These are phyloP conservation scores for Takifugu bimaculatus DNA, from an alignment of 2,113 vertebrate species.

Conservation along the genomic window DNA sequence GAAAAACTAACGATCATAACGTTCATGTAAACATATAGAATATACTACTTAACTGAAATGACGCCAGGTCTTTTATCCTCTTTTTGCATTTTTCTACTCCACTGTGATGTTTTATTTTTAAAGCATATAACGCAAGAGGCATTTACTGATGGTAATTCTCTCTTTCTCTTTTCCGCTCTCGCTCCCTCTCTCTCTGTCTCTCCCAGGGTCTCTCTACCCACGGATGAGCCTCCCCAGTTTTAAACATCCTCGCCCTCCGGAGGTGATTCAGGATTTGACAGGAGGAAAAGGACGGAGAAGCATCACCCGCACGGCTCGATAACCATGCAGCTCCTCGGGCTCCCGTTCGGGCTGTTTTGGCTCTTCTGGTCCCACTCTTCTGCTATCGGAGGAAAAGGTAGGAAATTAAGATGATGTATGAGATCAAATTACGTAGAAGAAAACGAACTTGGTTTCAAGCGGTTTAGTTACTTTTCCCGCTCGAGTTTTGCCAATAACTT, in stretches of 20 bases:
- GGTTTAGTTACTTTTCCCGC: background rate
- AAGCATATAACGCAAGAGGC: constrained; percentile 1
- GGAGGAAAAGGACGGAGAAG: constrained; percentile 45
- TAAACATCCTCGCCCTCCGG: constrained; percentile 17
- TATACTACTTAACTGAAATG: too few species aligned
- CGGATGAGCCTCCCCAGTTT: constrained; percentile 4
- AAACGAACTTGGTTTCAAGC: background rate
- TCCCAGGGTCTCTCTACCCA: background rate
- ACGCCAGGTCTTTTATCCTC: accelerated
- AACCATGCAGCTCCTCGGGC: constrained; percentile 52
- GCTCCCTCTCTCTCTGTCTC: background rate
- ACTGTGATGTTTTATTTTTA: constrained; percentile 25
- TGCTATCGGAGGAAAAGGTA: constrained; percentile 71
- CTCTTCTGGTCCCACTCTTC: constrained; percentile 56
- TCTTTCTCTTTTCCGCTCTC: background rate
- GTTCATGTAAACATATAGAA: too few species aligned
- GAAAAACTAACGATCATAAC: too few species aligned
- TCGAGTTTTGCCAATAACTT: too few species aligned
- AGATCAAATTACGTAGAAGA: background rate
- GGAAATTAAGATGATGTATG: background rate
- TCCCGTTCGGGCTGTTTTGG: constrained; percentile 53
- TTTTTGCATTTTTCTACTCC: background rate
- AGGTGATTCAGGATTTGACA: constrained; percentile 40
- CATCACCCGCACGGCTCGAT: constrained; percentile 21
- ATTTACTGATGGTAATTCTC: background rate